Evolutionary conservation across 2,888 invertebrate species (phyloP), one percentile per base, ranked within the genome.

Genomic region (Eristalis intricaria): DNA sequence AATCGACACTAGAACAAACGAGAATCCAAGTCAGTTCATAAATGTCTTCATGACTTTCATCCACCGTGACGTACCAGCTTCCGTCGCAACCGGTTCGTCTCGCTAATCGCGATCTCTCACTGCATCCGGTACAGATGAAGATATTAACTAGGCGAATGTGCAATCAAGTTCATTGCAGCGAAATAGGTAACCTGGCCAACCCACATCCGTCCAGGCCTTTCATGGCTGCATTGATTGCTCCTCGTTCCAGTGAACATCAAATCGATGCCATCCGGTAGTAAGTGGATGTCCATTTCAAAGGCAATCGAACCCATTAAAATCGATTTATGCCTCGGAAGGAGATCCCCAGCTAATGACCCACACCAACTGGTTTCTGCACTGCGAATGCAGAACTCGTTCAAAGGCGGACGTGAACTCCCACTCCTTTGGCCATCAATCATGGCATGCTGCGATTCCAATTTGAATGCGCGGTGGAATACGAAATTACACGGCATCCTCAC

Each of bases 361-460:
- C 26, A 10, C 29, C 13, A 56, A 74, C 81, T 22, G 69, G 81
- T 81, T 80, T 69, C n/a, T 19, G 66, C 38, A 7, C 38, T 19
- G 73, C 68, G 73, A 79, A 38, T 56, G 50, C 69, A 78, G 68
- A 80, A 74, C 81, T 40, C n/a, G 80, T 69, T 74, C 61, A 5
- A 32, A 32, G 5, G 32, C 65, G 43, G n/a, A 4, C 43, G 71
- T 73, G 56, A 32, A 11, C 79, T 32, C 58, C 61, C 56, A 38
- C 56, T 68, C 50, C 19, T 50, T 40, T n/a, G 60, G 58, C 63
- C 40, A 22, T 19, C 60, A 26, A 60, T 60, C 26, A 60, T 60
- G 60, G 15, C 60, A 13, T 26, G 60, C 4, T 8, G 50, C 50
- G 19, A 50, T 19, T 50, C 50, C n/a, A 19, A 50, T 19, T 19